Percentiles rank a stretch among this genome's conserved stretches.
Conservation (phyloP, 2,888 invertebrate genomes). For the Meandrusa payeni region DNA sequence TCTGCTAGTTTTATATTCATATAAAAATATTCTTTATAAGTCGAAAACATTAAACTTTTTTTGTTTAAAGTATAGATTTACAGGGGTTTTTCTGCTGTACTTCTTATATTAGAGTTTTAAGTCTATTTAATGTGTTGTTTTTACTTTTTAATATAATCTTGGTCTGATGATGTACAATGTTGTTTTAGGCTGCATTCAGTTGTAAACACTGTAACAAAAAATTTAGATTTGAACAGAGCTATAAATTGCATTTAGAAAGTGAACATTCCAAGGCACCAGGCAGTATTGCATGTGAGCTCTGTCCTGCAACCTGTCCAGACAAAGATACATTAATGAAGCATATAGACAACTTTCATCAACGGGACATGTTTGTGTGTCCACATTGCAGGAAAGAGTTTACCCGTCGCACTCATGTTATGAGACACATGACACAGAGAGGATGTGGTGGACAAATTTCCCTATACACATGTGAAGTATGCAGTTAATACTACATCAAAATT, state of each 20-base stretch:
- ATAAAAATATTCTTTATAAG: too few relatives aligned
- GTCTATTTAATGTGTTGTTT: too few relatives aligned
- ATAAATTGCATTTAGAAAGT: constrained; percentile 83
- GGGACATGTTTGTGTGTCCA: constrained; percentile 79
- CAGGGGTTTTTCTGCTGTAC: too few relatives aligned
- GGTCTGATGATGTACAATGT: too few relatives aligned
- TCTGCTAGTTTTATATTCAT: too few relatives aligned
- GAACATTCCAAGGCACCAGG: constrained; percentile 84
- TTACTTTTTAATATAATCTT: background rate
- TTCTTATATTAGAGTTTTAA: too few relatives aligned
- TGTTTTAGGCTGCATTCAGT: constrained; percentile 38
- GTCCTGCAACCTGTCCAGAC: constrained; percentile 84
- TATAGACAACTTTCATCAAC: constrained; percentile 82
- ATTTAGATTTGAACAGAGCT: constrained; percentile 85
- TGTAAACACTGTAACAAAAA: constrained; percentile 85
- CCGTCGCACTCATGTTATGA: constrained; percentile 86
- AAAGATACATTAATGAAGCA: constrained; percentile 83
- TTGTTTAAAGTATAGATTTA: too few relatives aligned
- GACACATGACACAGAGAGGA: constrained; percentile 85
- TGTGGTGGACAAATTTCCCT: constrained; percentile 77
- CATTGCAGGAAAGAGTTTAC: constrained; percentile 87
- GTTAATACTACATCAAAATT: background rate
- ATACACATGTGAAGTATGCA: constrained; percentile 61
- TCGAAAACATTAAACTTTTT: too few relatives aligned
- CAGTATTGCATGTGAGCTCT: constrained; percentile 83